Percentiles rank a stretch among this genome's conserved stretches.
Evolutionary conservation across 2,113 vertebrate species (phyloP).

Genomic region (Eurypyga helias): DNA sequence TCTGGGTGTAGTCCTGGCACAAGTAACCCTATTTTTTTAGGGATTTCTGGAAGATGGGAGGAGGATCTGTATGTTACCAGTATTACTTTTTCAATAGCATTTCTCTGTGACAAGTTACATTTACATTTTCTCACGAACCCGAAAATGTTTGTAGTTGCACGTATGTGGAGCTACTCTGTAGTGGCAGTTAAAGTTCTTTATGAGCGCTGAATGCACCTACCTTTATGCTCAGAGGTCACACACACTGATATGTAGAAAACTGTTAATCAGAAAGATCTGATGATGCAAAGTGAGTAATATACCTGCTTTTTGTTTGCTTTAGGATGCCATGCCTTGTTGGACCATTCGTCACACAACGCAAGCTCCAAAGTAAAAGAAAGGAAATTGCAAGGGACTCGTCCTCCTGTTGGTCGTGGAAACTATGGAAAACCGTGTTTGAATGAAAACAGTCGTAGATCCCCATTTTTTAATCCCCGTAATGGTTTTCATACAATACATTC

Average conservation of each 20-base stretch:
- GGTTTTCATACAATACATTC: slow-evolving; percentile 79
- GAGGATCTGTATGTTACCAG: neutral
- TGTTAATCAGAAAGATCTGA: neutral
- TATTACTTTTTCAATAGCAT: neutral
- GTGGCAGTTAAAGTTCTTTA: neutral
- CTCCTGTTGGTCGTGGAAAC: slow-evolving; percentile 49
- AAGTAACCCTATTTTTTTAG: neutral
- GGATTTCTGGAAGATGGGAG: neutral
- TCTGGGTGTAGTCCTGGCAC: neutral
- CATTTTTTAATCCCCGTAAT: slow-evolving; percentile 43
- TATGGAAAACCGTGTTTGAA: slow-evolving; percentile 62
- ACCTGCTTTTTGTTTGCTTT: slow-evolving; percentile 2
- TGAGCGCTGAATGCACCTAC: neutral
- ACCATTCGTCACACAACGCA: slow-evolving; percentile 49
- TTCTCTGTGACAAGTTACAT: neutral
- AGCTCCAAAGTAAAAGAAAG: slow-evolving; percentile 70
- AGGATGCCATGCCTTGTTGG: slow-evolving; percentile 65
- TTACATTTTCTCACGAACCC: neutral
- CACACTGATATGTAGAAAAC: neutral
- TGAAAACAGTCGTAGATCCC: slow-evolving; percentile 17
- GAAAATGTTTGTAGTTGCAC: neutral
- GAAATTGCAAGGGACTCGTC: slow-evolving; percentile 71
- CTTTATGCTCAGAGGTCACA: neutral
- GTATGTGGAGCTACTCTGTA: neutral
- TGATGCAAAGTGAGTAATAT: neutral